Conservation (phyloP, 2,888 invertebrate genomes). For the Netelia virgata region DNA sequence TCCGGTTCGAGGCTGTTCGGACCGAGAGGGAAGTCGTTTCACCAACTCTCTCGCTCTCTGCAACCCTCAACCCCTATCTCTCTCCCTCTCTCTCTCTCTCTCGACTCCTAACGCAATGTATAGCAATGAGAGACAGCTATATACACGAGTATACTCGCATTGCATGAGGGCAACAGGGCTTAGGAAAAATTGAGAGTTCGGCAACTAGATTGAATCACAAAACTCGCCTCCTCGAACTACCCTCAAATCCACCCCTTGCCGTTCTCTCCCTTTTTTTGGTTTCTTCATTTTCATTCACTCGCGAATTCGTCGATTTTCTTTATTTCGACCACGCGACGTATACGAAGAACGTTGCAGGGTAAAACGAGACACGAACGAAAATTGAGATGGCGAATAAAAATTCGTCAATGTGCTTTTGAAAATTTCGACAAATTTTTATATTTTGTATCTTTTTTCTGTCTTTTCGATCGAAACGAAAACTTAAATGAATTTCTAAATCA, state of each 20-base stretch:
- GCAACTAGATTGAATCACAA: conserved; percentile 70
- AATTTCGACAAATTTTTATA: too few species aligned
- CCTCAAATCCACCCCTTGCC: conserved; percentile 26
- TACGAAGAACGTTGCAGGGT: neutral
- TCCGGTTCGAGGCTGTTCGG: conserved; percentile 65
- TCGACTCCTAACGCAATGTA: conserved; percentile 29
- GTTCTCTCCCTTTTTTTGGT: conserved; percentile 37
- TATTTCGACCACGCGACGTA: conserved; percentile 13
- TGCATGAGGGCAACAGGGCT: conserved; percentile 50
- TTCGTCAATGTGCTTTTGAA: too few species aligned
- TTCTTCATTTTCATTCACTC: conserved; percentile 48
- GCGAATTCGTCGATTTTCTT: conserved; percentile 41
- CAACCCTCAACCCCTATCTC: neutral
- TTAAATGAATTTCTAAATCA: too few species aligned
- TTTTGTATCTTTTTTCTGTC: too few species aligned
- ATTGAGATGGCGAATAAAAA: too few species aligned
- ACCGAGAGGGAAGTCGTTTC: conserved; percentile 64
- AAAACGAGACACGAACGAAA: neutral
- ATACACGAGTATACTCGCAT: conserved; percentile 18
- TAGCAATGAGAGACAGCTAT: conserved; percentile 22
- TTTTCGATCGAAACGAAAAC: too few species aligned
- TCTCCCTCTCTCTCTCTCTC: conserved; percentile 7
- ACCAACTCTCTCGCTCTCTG: conserved; percentile 21
- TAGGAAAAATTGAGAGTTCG: conserved; percentile 70
- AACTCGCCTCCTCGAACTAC: conserved; percentile 63